These are phyloP conservation scores for Ganaspis sp. DNA, from an alignment of 1,140 invertebrate species.

Conservation along the genomic window DNA sequence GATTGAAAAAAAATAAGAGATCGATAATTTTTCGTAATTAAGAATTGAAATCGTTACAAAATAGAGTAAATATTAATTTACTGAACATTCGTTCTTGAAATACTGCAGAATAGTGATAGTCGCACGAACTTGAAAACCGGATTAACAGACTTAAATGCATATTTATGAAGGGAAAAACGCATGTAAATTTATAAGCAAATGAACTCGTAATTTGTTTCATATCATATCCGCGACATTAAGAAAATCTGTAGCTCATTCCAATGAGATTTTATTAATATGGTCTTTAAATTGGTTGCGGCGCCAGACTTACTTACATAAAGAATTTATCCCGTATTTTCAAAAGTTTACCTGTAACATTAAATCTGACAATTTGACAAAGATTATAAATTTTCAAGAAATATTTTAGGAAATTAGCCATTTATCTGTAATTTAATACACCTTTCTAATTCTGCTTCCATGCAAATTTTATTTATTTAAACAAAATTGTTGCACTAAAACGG, in stretches of 20 bases:
- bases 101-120: background rate
- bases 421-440: too few species aligned
- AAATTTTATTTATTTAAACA: too few species aligned
- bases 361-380: too few species aligned
- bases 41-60: too few species aligned
- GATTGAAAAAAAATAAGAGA: too few species aligned
- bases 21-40: too few species aligned
- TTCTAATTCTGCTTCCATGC: too few species aligned
- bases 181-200: slow-evolving; percentile 22
- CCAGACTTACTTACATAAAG: background rate
- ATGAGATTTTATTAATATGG: background rate
- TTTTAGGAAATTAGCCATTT: too few species aligned
- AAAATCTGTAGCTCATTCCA: background rate
- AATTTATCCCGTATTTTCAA: background rate
- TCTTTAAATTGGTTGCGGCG: background rate
- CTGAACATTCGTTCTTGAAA: background rate
- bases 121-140: slow-evolving; percentile 12
- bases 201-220: slow-evolving; percentile 24
- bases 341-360: background rate
- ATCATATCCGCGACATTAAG: slow-evolving; percentile 13
- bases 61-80: too few species aligned
- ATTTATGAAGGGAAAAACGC: background rate
- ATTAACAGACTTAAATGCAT: slow-evolving; percentile 16
- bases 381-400: too few species aligned
- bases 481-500: too few species aligned